phyloP scores from a whole-genome alignment of 2,888 invertebrate species.

The Metallyticus violacea region DNA sequence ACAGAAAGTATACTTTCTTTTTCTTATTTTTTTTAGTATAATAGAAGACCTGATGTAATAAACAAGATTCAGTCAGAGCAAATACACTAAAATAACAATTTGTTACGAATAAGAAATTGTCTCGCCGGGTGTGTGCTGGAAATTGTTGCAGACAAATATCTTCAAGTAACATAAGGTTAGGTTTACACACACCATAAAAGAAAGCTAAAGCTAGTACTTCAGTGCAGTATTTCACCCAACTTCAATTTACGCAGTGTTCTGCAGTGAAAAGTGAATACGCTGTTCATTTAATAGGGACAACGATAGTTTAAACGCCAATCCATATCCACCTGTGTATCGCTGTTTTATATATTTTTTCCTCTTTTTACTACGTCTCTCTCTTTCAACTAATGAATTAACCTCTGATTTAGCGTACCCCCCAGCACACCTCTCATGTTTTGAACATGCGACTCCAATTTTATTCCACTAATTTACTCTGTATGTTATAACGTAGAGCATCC shows the following conservation, averaged over 20 bases:
- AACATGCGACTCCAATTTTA: not conserved
- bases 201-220: not conserved
- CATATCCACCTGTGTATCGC: not conserved
- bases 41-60: too few relatives aligned
- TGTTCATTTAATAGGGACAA: not conserved
- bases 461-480: not conserved
- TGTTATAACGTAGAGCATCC: not conserved
- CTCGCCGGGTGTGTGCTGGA: too few relatives aligned
- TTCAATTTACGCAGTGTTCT: not conserved
- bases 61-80: too few relatives aligned
- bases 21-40: too few relatives aligned
- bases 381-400: not conserved
- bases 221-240: not conserved
- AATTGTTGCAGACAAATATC: too few relatives aligned
- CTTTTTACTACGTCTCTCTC: not conserved
- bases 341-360: not conserved
- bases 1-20: too few relatives aligned
- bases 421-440: not conserved
- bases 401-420: not conserved
- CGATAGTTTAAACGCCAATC: not conserved
- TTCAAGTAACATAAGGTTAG: too few relatives aligned
- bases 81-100: too few relatives aligned
- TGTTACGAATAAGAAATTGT: too few relatives aligned
- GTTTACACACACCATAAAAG: too few relatives aligned
- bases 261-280: not conserved